Base-by-base conservation (phyloP, 2,888 invertebrate genomes). In the Rhagonycha fulva region DNA sequence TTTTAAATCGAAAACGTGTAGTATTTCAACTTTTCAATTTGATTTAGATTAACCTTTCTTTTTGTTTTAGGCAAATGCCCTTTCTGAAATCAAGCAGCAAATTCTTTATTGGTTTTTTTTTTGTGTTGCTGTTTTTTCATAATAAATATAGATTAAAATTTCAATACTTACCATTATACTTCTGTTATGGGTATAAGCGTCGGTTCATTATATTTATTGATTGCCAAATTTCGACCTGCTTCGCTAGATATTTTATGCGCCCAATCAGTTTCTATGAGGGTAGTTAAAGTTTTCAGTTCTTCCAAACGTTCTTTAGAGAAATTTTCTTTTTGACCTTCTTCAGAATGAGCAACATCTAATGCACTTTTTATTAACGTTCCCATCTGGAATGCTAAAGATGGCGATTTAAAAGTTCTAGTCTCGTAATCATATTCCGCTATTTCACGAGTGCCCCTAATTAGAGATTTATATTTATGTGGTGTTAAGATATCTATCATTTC, bases 171-270 rank as follows among this genome's bases (percentile, higher is more conserved):
- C 61, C 61, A 74, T 78, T 11, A 79, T 28, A 47, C 79, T n/a
- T 70, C 70, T 1, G 78, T 75, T 63, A 78, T 32, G 28, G 79
- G 79, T 23, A 78, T 71, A 12, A 79, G 30, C n/a, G 74, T 75
- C 10, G 77, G 19, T 71, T 78, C 75, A 62, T 78, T 78, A 75
- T 72, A 74, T 28, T 70, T 71, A 26, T 71, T 61, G 14, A 74
- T 68, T n/a, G 47, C 62, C 60, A 78, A 69, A 75, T 80, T 77
- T 70, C 78, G 78, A 19, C 74, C 74, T n/a, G 75, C 76, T 68
- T 76, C 70, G 62, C 68, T 76, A 7, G 72, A 75, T n/a, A 77
- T 61, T 71, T 77, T 70, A 14, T 23, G 14, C 0, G 74, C 72
- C 75, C 77, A 75, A 10, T 77, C 70, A n/a, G 70, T 30, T 23